Base-by-base conservation (phyloP, 2,113 vertebrate genomes). In the Calyptommatus sinebrachiatus region DNA sequence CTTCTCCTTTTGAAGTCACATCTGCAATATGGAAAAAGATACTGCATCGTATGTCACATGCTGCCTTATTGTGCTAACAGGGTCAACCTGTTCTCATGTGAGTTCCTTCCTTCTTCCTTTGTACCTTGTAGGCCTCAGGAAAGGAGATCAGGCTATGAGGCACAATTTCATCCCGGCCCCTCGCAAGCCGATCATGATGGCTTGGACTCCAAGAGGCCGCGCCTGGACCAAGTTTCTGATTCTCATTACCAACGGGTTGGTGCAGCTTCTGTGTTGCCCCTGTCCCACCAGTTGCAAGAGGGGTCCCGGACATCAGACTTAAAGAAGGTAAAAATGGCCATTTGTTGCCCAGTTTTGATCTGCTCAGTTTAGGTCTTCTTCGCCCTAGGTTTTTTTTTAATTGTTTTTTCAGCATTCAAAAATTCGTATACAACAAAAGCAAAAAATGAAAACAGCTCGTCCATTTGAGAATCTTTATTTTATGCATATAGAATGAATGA, bases 81-180 rank as follows among this genome's bases (percentile, higher is more conserved):
- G 53, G 53, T 57, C 53, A 57, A 18, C 24, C 8, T 22, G 21
- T 21, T 22, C 5, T 28, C 65, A 16, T 66, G 16, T 0, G n/a
- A 14, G 12, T 28, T 14, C 50, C 75, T 71, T 70, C 77, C 75
- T 18, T 68, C 35, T 1, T 77, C 22, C 84, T 57, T 80, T 84
- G 28, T 85, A 21, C 67, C 0, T 71, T 61, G 45, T 86, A 99
- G 98, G 94, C 98, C 98, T 90, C 97, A 98, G 75, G 98, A 99
- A 92, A 96, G 97, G 89, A 96, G 97, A 85, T 96, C 97, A 91
- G 97, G 95, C 83, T 99, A 99, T 86, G 98, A 99, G 46, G 96
- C 97, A 82, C 96, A 96, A 88, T 99, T 97, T 88, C 96, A 97
- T 88, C 92, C 95, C 50, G 86, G 96, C 78, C 89, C 95, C 22